These are phyloP conservation scores for Drosophila lutescens DNA, from an alignment of 2,888 invertebrate species.

Conservation along the genomic window DNA sequence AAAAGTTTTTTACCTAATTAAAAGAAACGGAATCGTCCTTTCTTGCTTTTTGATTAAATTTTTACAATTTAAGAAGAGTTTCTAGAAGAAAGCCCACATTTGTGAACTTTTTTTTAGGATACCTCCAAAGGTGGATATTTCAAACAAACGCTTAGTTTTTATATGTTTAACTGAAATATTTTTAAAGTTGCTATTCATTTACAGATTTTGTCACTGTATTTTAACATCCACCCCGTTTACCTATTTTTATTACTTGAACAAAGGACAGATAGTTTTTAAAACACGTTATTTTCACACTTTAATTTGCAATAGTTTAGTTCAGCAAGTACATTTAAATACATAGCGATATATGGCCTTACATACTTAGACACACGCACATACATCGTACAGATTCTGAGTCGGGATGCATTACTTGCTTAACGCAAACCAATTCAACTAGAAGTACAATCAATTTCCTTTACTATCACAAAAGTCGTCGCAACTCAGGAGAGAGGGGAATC, in stretches of 20 bases:
- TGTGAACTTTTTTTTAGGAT: no score
- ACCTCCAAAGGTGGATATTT: no score
- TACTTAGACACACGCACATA: slow-evolving; percentile 31
- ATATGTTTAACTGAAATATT: no score
- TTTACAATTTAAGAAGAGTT: no score
- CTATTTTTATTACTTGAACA: background rate
- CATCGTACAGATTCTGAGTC: slow-evolving; percentile 39
- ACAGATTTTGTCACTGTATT: no score
- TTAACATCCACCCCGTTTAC: background rate
- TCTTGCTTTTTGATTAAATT: no score
- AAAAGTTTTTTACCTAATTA: no score
- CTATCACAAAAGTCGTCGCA: slow-evolving; percentile 78
- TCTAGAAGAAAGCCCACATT: no score
- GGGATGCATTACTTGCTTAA: slow-evolving; percentile 49
- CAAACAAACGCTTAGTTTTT: no score
- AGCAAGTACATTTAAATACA: slow-evolving; percentile 79
- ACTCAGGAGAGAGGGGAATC: slow-evolving; percentile 48
- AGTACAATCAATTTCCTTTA: slow-evolving; percentile 56
- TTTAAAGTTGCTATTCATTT: no score
- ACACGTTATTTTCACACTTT: slow-evolving; percentile 62
- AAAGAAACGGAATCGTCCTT: no score
- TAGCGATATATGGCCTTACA: slow-evolving; percentile 46
- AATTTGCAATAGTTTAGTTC: slow-evolving; percentile 68
- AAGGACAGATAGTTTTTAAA: slow-evolving; percentile 24
- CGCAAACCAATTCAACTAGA: slow-evolving; percentile 66